phyloP scores from a whole-genome alignment of 2,113 vertebrate species.

The Rhynchomys soricoides region DNA sequence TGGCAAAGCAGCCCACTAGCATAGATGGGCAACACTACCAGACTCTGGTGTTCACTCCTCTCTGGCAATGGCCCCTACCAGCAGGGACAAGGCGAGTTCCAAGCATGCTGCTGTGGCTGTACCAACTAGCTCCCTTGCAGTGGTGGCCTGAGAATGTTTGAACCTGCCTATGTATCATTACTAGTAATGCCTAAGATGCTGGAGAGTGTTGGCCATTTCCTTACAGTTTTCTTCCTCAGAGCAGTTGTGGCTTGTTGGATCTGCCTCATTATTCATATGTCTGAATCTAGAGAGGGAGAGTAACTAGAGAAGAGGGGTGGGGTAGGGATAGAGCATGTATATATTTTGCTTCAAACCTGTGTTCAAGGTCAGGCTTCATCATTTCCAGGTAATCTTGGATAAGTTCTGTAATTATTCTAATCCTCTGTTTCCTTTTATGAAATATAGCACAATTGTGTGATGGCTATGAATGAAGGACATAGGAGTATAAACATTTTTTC shows the following conservation, averaged over 20 bases:
- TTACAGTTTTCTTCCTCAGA: slow-evolving; percentile 12
- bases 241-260: background rate
- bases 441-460: background rate
- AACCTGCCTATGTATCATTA: slow-evolving; percentile 17
- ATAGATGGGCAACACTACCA: slow-evolving; percentile 46
- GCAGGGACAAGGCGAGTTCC: slow-evolving; percentile 50
- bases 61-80: slow-evolving; percentile 60
- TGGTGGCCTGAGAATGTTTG: slow-evolving; percentile 31
- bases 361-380: slow-evolving; percentile 37
- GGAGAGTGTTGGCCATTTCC: background rate
- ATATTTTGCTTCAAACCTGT: slow-evolving; percentile 9
- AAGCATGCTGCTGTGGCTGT: slow-evolving; percentile 24
- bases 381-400: background rate
- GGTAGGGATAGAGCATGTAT: background rate
- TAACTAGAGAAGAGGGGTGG: background rate
- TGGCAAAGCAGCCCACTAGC: slow-evolving; percentile 29
- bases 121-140: slow-evolving; percentile 52
- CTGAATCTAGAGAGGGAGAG: background rate
- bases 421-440: background rate
- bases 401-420: slow-evolving; percentile 27
- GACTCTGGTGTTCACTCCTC: slow-evolving; percentile 44
- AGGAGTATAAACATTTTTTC: slow-evolving; percentile 7
- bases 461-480: slow-evolving; percentile 15
- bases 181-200: background rate
- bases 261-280: background rate